Percentiles rank a stretch among this genome's conserved stretches.
phyloP scores from a whole-genome alignment of 2,797 vertebrate species.

The Acrossocheilus fasciatus region DNA sequence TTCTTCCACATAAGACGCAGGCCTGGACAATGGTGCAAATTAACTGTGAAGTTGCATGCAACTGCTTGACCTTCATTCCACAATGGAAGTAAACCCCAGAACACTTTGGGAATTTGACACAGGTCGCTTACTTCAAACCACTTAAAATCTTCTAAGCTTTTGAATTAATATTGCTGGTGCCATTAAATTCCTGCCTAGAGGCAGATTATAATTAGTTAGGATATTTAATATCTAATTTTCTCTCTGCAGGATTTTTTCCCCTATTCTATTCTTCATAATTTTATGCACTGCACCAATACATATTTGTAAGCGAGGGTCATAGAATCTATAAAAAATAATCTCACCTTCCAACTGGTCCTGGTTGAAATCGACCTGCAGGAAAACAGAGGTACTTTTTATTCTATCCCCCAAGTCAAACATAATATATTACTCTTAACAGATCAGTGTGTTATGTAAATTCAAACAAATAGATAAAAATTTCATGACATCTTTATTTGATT shows the following conservation, averaged over 20 bases:
- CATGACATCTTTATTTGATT: background rate
- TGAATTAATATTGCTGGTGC: background rate
- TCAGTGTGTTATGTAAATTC: background rate
- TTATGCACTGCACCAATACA: background rate
- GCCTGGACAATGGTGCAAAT: slow-evolving; percentile 14
- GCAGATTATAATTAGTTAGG: slow-evolving; percentile 4
- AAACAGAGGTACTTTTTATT: slow-evolving; percentile 19
- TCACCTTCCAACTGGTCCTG: slow-evolving; percentile 48
- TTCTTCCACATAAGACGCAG: slow-evolving; percentile 27
- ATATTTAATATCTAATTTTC: background rate
- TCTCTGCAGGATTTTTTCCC: background rate
- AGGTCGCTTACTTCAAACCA: background rate
- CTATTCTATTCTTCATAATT: background rate
- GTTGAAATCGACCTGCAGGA: slow-evolving; percentile 43
- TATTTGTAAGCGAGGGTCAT: background rate
- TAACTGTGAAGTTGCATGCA: slow-evolving; percentile 3
- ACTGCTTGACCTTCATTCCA: slow-evolving; percentile 23
- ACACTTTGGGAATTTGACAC: background rate
- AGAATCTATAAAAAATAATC: background rate
- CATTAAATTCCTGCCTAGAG: background rate
- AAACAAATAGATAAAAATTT: background rate
- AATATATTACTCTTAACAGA: background rate
- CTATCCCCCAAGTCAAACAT: background rate
- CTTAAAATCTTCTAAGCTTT: background rate
- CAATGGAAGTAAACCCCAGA: slow-evolving; percentile 1